Evolutionary conservation across 2,113 vertebrate species (phyloP).

Genomic region (Gambusia affinis): DNA sequence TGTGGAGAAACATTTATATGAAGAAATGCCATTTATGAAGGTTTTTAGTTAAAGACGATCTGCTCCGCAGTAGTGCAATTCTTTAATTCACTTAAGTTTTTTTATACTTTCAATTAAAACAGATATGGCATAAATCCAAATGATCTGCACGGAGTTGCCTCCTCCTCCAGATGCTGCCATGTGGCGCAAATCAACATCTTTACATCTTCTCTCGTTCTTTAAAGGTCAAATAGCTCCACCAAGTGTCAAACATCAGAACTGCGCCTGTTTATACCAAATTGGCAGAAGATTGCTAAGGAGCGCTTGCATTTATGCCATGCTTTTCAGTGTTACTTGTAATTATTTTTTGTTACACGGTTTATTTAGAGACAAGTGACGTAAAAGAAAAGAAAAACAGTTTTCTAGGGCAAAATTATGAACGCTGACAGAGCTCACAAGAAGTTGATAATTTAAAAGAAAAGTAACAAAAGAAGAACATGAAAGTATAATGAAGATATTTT

Average conservation of each 20-base stretch:
- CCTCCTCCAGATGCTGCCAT: conserved; percentile 41
- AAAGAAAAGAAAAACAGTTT: neutral
- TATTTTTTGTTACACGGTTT: neutral
- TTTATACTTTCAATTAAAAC: conserved; percentile 23
- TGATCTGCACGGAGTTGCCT: conserved; percentile 15
- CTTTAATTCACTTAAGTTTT: neutral
- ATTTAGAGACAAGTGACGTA: too few relatives aligned
- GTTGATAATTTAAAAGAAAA: neutral
- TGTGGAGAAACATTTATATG: neutral
- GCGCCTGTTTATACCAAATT: neutral
- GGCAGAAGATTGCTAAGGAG: neutral
- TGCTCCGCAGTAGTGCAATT: neutral
- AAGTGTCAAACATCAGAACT: neutral
- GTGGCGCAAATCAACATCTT: neutral
- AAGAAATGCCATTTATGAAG: neutral
- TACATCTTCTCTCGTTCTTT: neutral
- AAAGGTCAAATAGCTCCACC: conserved; percentile 6
- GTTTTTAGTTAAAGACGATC: neutral
- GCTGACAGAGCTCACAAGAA: neutral
- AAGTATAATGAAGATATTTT: neutral
- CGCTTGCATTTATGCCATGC: neutral
- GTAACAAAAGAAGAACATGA: neutral
- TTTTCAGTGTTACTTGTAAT: neutral
- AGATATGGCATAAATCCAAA: neutral
- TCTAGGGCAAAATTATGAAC: too few relatives aligned